phyloP scores from a whole-genome alignment of 1,140 invertebrate genomes.

The Acyrthosiphon pisum region DNA sequence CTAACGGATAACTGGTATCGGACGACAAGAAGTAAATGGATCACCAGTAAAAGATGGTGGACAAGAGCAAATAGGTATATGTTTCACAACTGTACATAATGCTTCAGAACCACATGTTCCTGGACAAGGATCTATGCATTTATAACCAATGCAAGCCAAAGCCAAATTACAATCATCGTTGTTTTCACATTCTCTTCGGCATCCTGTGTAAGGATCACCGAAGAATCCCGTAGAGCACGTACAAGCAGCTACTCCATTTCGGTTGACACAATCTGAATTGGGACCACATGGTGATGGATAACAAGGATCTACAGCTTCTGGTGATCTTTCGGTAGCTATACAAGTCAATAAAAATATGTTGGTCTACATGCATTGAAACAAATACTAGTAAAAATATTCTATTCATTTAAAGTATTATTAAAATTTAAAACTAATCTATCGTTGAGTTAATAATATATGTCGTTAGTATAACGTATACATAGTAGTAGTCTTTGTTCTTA shows the following conservation, averaged over 20 bases:
- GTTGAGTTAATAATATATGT: neutral
- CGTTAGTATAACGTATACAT: conserved; percentile 34
- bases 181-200: conserved; percentile 63
- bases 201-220: conserved; percentile 66
- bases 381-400: neutral
- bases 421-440: conserved; percentile 24
- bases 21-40: conserved; percentile 67
- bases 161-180: conserved; percentile 67
- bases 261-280: conserved; percentile 64
- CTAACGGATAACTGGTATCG: conserved; percentile 63
- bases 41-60: conserved; percentile 68
- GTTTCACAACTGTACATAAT: conserved; percentile 66
- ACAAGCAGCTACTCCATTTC: conserved; percentile 63
- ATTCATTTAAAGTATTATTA: neutral
- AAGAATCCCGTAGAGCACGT: conserved; percentile 64
- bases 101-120: conserved; percentile 68
- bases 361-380: neutral
- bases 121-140: conserved; percentile 68
- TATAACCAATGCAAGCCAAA: conserved; percentile 66
- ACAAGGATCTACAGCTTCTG: conserved; percentile 61
- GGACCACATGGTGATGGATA: conserved; percentile 64
- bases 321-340: conserved; percentile 62
- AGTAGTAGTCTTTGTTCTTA: conserved; percentile 48
- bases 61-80: conserved; percentile 67
- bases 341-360: conserved; percentile 58